phyloP scores from a whole-genome alignment of 2,797 vertebrate species.

The Centroberyx gerrardi region DNA sequence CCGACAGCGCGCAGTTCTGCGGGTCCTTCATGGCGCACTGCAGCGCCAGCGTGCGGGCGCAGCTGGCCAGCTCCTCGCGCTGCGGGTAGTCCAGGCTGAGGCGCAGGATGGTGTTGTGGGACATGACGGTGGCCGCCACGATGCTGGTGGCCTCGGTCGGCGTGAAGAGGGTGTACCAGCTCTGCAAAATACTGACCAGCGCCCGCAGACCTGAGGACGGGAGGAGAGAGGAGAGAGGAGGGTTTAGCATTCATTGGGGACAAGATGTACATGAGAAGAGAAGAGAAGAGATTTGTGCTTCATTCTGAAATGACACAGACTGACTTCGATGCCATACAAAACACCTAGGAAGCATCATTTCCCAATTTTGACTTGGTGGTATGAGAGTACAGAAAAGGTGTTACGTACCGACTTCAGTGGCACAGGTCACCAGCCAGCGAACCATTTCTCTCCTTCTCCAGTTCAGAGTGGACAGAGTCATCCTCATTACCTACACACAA shows the following conservation, averaged over 20 bases:
- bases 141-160: slow-evolving; percentile 98
- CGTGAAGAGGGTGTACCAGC: slow-evolving; percentile 98
- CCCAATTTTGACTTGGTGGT: no score
- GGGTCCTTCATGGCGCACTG: slow-evolving; percentile 99
- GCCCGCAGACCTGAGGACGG: slow-evolving; percentile 90
- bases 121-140: slow-evolving; percentile 96
- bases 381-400: background rate
- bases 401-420: slow-evolving; percentile 97
- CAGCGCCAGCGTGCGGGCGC: slow-evolving; percentile 94
- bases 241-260: background rate
- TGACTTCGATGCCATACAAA: no score
- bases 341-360: no score
- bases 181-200: slow-evolving; percentile 96
- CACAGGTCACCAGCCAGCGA: slow-evolving; percentile 98
- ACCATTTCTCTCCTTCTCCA: slow-evolving; percentile 99
- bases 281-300: no score
- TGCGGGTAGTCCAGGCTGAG: slow-evolving; percentile 97
- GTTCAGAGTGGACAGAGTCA: slow-evolving; percentile 98
- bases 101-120: slow-evolving; percentile 96
- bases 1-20: slow-evolving; percentile 96
- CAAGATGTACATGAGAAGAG: background rate
- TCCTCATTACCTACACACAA: slow-evolving; percentile 94
- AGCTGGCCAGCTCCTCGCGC: slow-evolving; percentile 96
- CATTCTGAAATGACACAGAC: background rate
- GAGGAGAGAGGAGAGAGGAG: background rate